Evolutionary conservation across 2,113 vertebrate species (phyloP), one percentile per base, ranked within the genome.

Genomic region (Theropithecus gelada): DNA sequence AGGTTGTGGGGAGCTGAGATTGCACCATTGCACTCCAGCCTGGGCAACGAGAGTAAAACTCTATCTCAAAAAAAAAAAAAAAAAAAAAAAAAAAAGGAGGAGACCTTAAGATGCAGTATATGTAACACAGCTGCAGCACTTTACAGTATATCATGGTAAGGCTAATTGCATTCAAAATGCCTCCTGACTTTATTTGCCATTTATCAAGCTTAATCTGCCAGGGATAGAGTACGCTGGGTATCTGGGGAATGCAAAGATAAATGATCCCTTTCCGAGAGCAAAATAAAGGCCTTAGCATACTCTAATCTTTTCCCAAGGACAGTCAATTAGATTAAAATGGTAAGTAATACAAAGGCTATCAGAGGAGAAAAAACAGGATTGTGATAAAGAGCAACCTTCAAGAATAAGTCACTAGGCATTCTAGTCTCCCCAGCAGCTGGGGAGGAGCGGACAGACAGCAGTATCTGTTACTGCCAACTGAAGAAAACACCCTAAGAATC

Each of bases 41-140:
- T 64, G 30, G 27, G 61, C 27, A 64, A 64, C 2, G 2, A 32
- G 12, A 64, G 61, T 30, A 5, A 64, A 64, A 64, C 27, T 30
- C 61, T 2, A 6, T 14, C 61, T 14, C 27, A 64, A 64, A 64
- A 64, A 64, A 27, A 55, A 57, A 57, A 59, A 22, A 57, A 22
- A 57, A 64, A 64, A 64, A 64, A 64, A 27, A 55, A 57, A 57
- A 59, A 22, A 57, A 22, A 57, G 5, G 88, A 80, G 93, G 96
- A 97, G 80, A 96, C 96, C 91, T 35, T 96, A 97, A 94, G 89
- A 94, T 43, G 88, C 40, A 80, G 84, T 90, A 94, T 4, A 72
- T 78, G 18, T 61, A 79, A 88, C 95, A 89, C 14, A 48, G 78
- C 6, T 25, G 40, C 84, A 52, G 92, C 68, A 93, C 76, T 84